Base-by-base conservation (phyloP, 2,888 invertebrate genomes). In the Nycteola revayana region DNA sequence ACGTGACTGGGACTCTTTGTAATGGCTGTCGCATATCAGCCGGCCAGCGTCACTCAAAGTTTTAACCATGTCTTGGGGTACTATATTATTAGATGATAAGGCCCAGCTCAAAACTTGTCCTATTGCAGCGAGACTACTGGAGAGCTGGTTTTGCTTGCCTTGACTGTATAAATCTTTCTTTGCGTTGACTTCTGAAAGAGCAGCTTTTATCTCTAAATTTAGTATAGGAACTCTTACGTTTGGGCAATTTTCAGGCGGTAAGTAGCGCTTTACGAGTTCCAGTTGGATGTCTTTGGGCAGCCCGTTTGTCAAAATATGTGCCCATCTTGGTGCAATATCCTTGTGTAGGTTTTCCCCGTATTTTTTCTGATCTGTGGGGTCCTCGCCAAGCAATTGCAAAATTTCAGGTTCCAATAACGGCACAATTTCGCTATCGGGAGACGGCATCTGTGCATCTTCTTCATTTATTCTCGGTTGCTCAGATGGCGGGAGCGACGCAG, bases 161-260 rank as follows among this genome's bases (percentile, higher is more conserved):
- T 42, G 18, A 21, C 41, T 42, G n/a, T 28, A 43, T 2, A 9
- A 21, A 7, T 52, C 44, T 24, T 33, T 46, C 23, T 47, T 49
- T 7, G 32, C 9, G n/a, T 42, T 42, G 1, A 36, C 2, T 3
- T 40, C 37, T 0, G 31, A 25, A 0, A 51, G 10, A 5, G 45
- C 48, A 1, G 42, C 28, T 23, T 47, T 43, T 20, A 49, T 41
- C 24, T 47, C 43, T 2, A n/a, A 14, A 9, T 52, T 52, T 8
- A 52, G 20, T 9, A 17, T 35, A 4, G 47, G 49, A 9, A 41
- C 39, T 21, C 27, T 34, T 41, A 47, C 44, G 8, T 33, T 17
- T 1, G 10, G 1, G 31, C 46, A 49, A 8, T 47, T 49, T 24
- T 46, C 40, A 4, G 49, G 30, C 1, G 39, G 37, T 7, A 40